These are phyloP conservation scores for Rattus norvegicus DNA, from an alignment of 2,113 vertebrate genomes.

Conservation along the genomic window DNA sequence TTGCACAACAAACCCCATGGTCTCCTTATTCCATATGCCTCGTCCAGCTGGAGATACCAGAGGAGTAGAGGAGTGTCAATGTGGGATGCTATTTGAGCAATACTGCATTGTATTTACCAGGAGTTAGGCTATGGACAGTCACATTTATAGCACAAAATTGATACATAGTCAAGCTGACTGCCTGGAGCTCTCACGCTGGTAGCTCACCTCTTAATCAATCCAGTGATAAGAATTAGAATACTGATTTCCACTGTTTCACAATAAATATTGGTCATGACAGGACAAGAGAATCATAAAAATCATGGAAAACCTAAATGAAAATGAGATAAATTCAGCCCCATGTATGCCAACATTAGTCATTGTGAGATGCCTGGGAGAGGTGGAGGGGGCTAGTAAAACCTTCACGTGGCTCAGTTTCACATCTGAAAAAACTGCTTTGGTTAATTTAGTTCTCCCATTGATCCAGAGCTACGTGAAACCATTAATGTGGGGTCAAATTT, in stretches of 20 bases:
- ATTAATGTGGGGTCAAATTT: constrained; percentile 55
- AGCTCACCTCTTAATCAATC: constrained; percentile 12
- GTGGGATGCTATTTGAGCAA: constrained; percentile 14
- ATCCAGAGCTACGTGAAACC: constrained; percentile 12
- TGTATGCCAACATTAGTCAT: constrained; percentile 39
- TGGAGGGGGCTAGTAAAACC: not conserved
- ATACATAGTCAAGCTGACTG: not conserved
- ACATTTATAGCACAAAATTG: constrained; percentile 54
- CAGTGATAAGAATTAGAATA: constrained; percentile 57
- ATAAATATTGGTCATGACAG: constrained; percentile 53
- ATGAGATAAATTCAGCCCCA: constrained; percentile 40
- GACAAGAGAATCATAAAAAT: constrained; percentile 41
- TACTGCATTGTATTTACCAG: constrained; percentile 14
- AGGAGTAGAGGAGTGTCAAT: not conserved
- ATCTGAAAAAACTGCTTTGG: constrained; percentile 50
- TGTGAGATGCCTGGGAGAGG: constrained; percentile 38
- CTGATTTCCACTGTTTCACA: constrained; percentile 51
- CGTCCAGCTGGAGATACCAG: not conserved
- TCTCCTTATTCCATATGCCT: not conserved
- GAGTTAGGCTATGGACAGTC: not conserved
- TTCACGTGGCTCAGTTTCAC: not conserved
- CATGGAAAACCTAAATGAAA: constrained; percentile 64
- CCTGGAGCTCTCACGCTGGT: constrained; percentile 25
- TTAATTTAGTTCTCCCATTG: constrained; percentile 49
- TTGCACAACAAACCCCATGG: not conserved